Conservation (phyloP, 1,140 invertebrate genomes). For the Ctenoplectra terminalis region DNA sequence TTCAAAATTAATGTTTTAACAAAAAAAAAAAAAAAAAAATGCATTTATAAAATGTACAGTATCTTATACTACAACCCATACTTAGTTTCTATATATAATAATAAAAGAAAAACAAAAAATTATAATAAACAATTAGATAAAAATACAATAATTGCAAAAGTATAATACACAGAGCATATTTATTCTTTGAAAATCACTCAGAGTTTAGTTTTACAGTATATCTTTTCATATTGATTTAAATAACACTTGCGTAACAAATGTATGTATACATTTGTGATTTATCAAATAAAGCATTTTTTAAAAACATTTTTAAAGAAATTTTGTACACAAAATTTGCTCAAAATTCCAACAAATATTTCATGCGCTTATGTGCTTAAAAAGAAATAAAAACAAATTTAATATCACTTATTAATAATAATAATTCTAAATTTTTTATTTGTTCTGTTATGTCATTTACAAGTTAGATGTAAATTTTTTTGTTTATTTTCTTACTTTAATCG, state of each 20-base stretch:
- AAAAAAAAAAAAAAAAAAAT: background rate
- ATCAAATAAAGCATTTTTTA: conserved; percentile 34
- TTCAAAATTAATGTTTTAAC: conserved; percentile 18
- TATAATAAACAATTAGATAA: background rate
- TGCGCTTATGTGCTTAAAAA: background rate
- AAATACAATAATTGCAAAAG: background rate
- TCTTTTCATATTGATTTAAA: conserved; percentile 51
- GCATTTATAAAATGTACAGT: background rate
- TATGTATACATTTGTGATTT: conserved; percentile 38
- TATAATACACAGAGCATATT: conserved; percentile 7
- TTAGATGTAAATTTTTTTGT: background rate
- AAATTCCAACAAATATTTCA: background rate
- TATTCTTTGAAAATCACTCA: conserved; percentile 43
- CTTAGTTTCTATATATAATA: background rate
- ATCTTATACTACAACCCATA: conserved; percentile 2
- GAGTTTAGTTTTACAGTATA: conserved; percentile 41
- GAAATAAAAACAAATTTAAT: background rate
- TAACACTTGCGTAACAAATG: conserved; percentile 26
- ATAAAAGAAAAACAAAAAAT: background rate
- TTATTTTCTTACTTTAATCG: conserved; percentile 5
- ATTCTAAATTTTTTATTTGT: background rate
- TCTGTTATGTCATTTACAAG: conserved; percentile 1
- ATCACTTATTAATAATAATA: too few relatives aligned
- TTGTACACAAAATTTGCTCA: background rate
- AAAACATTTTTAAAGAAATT: conserved; percentile 5